A percentile compares a stretch with the other conserved stretches of the same genome.
phyloP scores from a whole-genome alignment of 2,113 vertebrate genomes.

The Martes martes region DNA sequence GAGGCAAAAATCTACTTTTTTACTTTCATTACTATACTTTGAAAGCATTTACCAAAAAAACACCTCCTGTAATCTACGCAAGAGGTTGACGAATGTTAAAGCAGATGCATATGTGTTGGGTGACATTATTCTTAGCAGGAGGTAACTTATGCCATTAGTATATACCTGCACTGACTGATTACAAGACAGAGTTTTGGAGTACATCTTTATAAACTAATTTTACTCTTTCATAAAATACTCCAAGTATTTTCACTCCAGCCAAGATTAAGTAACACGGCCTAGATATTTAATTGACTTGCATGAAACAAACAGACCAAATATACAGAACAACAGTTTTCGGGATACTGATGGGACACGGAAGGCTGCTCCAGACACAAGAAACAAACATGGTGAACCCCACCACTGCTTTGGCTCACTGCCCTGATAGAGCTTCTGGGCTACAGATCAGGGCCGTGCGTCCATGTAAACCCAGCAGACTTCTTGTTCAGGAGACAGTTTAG shows the following conservation, averaged over 20 bases:
- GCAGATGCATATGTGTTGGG: neutral
- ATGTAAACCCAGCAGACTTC: neutral
- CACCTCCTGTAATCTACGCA: neutral
- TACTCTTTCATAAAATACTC: neutral
- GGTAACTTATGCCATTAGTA: neutral
- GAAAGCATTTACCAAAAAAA: neutral
- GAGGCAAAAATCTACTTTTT: neutral
- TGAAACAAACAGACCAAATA: neutral
- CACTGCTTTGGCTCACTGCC: neutral
- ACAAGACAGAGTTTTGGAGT: neutral
- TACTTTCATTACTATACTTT: neutral
- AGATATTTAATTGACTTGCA: neutral
- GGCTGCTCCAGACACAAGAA: neutral
- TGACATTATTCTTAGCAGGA: neutral
- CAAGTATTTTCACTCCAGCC: neutral
- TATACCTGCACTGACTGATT: neutral
- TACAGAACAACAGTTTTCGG: neutral
- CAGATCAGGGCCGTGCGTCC: no score
- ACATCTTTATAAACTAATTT: neutral
- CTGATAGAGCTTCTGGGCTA: neutral
- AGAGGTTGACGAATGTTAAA: neutral
- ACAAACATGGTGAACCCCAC: neutral
- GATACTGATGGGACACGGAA: neutral
- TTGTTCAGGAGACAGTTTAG: neutral
- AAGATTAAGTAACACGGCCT: neutral